Evolutionary conservation across 2,888 invertebrate genomes (phyloP), one percentile per base, ranked within the genome.

Genomic region (Gnatocerus cornutus): DNA sequence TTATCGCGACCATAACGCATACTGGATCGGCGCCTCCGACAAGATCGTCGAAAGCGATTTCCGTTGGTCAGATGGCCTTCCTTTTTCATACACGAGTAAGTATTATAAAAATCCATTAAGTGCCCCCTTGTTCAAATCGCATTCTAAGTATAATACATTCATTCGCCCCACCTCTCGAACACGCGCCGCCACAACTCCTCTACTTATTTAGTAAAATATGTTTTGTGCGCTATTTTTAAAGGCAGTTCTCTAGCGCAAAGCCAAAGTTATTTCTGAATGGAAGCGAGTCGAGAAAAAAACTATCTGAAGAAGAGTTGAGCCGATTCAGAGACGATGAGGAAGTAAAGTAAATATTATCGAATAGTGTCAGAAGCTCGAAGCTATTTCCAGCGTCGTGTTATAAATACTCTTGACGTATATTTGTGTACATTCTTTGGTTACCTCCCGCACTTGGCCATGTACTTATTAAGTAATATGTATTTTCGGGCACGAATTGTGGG

Each of bases 1-100:
- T 1, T 90, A 91, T 73, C 87, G 88, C 21, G 90, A 91, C 61
- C 88, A 90, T 73, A 90, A 90, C 79, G 90, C 92, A 8, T 93
- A 92, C 84, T 95, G 94, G 94, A 91, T 94, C 45, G 94, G 94
- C 29, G 94, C 92, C 0, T 91, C 92, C 0, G 94, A 94, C 80
- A 88, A 89, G 73, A 88, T 88, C 45, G 90, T 91, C 77, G 94
- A 95, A 81, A 92, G 93, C 30, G 92, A 93, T 83, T 94, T 92
- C 85, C 89, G 90, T 63, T 95, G 94, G 94, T 89, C 91, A 0
- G 92, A 93, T 79, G 92, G 92, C 37, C 86, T 90, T 62, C 90
- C 90, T 8, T 92, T 93, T 83, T 89, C 90, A 39, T 94, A 90
- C 78, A 88, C 92, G 77, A 92, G 94, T 94, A 85, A 91, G 92